Percentiles rank a stretch among this genome's conserved stretches.
phyloP scores from a whole-genome alignment of 2,888 invertebrate species.

The Allygus modestus region DNA sequence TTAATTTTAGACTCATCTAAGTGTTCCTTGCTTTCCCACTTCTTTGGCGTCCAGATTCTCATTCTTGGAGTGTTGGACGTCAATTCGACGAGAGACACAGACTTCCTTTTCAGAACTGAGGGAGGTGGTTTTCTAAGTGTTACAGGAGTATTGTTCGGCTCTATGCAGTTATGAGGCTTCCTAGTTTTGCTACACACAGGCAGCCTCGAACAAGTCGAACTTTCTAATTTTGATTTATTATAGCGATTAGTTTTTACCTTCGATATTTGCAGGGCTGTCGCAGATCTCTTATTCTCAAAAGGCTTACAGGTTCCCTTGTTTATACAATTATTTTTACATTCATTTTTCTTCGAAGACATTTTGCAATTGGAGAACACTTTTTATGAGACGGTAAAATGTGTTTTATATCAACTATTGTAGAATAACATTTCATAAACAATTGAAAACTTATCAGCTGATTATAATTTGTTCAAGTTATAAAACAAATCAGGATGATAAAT shows the following conservation, averaged over 20 bases:
- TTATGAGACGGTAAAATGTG: background rate
- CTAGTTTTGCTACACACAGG: background rate
- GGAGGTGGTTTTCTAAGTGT: background rate
- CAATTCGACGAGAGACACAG: background rate
- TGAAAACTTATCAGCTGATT: background rate
- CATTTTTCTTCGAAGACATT: constrained; percentile 1
- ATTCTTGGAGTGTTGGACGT: background rate
- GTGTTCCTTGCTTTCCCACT: constrained; percentile 28
- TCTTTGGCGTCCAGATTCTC: background rate
- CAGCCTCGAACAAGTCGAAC: background rate
- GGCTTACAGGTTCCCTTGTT: background rate
- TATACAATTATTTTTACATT: background rate
- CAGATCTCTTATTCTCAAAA: background rate
- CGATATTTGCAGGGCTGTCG: background rate
- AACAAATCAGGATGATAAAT: too few relatives aligned
- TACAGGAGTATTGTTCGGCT: background rate
- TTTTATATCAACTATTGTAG: background rate
- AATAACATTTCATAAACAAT: background rate
- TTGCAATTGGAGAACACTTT: background rate
- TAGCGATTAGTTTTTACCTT: background rate
- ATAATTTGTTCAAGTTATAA: background rate
- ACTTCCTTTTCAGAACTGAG: background rate
- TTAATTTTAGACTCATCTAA: background rate
- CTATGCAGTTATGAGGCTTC: background rate
- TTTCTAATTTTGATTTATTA: constrained; percentile 11